These are phyloP conservation scores for Choristoneura fumiferana DNA, from an alignment of 1,140 invertebrate genomes.

Conservation along the genomic window DNA sequence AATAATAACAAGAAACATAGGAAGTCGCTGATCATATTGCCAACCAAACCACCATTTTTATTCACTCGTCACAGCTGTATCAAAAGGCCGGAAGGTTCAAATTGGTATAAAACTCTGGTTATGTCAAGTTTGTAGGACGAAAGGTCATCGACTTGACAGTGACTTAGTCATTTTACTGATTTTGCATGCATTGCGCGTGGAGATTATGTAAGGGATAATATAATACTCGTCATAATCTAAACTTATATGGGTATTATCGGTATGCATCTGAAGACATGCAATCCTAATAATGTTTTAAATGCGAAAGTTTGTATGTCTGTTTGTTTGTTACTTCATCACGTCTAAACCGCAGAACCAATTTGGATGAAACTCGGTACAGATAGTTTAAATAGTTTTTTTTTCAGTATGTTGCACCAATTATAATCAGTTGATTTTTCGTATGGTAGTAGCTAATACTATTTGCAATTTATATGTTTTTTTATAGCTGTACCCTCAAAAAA, in stretches of 20 bases:
- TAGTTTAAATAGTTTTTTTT: no score
- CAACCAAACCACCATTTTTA: neutral
- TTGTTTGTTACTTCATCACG: no score
- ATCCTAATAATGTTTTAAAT: no score
- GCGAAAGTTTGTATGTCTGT: no score
- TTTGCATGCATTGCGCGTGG: constrained; percentile 6
- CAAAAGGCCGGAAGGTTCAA: neutral
- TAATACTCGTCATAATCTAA: no score
- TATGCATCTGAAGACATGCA: neutral
- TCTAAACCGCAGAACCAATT: no score
- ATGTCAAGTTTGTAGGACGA: neutral
- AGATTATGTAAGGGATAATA: constrained; percentile 16
- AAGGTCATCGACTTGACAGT: constrained; percentile 15
- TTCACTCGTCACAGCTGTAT: neutral
- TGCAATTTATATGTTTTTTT: no score
- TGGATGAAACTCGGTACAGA: no score
- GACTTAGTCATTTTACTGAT: constrained; percentile 7
- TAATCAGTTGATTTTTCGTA: no score
- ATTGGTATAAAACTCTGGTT: neutral
- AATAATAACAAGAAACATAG: constrained; percentile 14
- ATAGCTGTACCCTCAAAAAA: no score
- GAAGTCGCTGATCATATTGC: neutral
- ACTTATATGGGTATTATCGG: neutral
- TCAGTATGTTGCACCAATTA: no score
- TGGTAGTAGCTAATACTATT: no score